Evolutionary conservation across 2,888 invertebrate species (phyloP), one percentile per base, ranked within the genome.

Genomic region (Tachina fera): DNA sequence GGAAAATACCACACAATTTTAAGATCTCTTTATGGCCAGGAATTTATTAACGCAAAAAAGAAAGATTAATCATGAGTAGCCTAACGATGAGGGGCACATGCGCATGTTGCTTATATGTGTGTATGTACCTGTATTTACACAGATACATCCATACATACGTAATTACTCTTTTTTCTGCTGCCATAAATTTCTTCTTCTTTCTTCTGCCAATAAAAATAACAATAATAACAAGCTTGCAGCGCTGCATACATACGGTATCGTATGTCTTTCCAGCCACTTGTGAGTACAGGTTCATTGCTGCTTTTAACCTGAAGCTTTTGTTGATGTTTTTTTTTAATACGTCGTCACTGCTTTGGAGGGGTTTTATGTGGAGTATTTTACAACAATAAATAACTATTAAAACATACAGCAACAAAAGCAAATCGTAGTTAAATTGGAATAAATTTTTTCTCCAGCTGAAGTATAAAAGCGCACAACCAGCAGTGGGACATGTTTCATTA

Each of bases 401-500:
- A 31, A 51, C 41, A 70, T 43, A 19, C 43, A 81, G 43, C 53
- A 68, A 56, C 77, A 71, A 82, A 68, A 70, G 22, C 74, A 76
- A 86, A 72, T 72, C 72, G 75, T 80, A 83, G 79, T 56, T 56
- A 79, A 91, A 89, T 86, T 89, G 90, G 89, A 90, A 90, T 90
- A 88, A 90, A 90, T 91, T 91, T 91, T 31, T 78, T 78, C 67
- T 90, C 89, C 90, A 89, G 89, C 89, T 88, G 88, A 89, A 89
- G 91, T 92, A 92, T 92, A 92, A 92, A 92, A 92, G 92, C 91
- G 88, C 89, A 88, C 89, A 90, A 90, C 90, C 88, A 90, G 89
- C 89, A 90, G 90, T 91, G 92, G 90, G 90, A 90, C 92, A 90
- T 91, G 92, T 92, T 91, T 92, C 92, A 92, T 92, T 92, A 92